Base-by-base conservation (phyloP, 2,888 invertebrate species). In the Apodemia mormo region DNA sequence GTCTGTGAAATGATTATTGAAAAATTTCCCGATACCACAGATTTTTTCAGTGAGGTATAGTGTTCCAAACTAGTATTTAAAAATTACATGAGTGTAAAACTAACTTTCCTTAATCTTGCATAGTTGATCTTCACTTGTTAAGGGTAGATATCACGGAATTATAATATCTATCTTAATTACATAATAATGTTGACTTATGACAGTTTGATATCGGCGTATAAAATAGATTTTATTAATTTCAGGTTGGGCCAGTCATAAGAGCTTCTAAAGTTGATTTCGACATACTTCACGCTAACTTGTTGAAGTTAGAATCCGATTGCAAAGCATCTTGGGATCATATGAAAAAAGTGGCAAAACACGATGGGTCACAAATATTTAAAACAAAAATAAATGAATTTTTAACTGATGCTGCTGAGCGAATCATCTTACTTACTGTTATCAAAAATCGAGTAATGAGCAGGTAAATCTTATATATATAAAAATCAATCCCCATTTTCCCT, bases 1-100 rank as follows among this genome's bases (percentile, higher is more conserved):
- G 95, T 99, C 76, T 99, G 99, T 86, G 97, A 98, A 88, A 98
- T 99, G 95, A 98, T 99, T 74, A 97, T 99, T 94, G 99, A 99
- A 83, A 97, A 98, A 87, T 98, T 97, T 88, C 97, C 98, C 1
- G 98, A 99, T 78, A 97, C 98, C 30, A 97, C 98, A 29, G 99
- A 99, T 94, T 95, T 99, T 76, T 99, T 99, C 90, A 99, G 99
- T 67, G 99, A 99, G 95, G 98, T 58, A 58, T 9, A 58, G 58
- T 58, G 30, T 58, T 29, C 29, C 10, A 30, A 58, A 30, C 30
- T 30, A 30, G 30, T 22, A 22, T 22, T 22, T 22, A 22, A 22
- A 22, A 22, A 22, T 22, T 22, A 22, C 3, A 2, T 30, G 30
- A 3, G 14, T 22, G 54, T 97, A 43, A 43, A 43, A 43, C 43